These are phyloP conservation scores for Procavia capensis DNA, from an alignment of 2,113 vertebrate species.

Conservation along the genomic window DNA sequence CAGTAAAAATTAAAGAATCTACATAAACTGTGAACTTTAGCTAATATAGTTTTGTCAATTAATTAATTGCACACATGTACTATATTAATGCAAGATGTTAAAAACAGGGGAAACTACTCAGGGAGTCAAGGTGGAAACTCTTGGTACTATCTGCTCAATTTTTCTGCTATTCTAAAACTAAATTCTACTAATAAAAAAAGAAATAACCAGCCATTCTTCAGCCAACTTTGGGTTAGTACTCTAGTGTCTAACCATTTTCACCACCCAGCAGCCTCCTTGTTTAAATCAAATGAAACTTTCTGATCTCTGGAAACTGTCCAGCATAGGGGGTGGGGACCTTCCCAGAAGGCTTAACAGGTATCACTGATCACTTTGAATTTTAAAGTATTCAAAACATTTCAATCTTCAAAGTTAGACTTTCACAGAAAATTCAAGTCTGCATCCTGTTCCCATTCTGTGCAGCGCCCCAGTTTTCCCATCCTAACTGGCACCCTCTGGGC, in stretches of 20 bases:
- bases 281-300: neutral
- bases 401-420: neutral
- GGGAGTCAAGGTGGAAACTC: neutral
- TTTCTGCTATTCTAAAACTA: neutral
- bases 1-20: neutral
- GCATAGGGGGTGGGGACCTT: fast-evolving
- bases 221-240: neutral
- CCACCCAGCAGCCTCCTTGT: neutral
- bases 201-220: neutral
- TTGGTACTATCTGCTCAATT: neutral
- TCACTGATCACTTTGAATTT: neutral
- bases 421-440: neutral
- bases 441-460: neutral
- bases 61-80: neutral
- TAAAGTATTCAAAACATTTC: neutral
- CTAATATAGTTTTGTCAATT: neutral
- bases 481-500: fast-evolving
- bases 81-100: neutral
- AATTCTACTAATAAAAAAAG: neutral
- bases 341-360: neutral
- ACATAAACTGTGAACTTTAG: neutral
- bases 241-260: neutral
- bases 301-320: neutral
- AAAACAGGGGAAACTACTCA: neutral
- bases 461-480: neutral